phyloP scores from a whole-genome alignment of 2,797 vertebrate species.

The Dipus sagitta region DNA sequence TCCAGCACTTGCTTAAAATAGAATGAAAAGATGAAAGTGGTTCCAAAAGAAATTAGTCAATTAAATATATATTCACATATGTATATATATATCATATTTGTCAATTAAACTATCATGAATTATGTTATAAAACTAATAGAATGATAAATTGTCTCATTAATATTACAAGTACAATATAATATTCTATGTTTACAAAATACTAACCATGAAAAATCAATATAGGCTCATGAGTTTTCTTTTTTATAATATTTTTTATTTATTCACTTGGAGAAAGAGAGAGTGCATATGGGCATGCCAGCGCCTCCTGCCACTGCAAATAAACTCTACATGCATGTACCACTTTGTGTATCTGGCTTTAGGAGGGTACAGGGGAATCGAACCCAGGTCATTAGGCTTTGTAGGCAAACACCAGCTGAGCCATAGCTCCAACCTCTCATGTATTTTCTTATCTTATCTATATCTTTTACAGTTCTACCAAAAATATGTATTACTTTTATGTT shows the following conservation, averaged over 20 bases:
- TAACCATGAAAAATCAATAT: background rate
- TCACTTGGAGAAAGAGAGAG: too few species aligned
- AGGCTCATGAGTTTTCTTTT: background rate
- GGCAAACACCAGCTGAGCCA: too few species aligned
- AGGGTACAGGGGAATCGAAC: too few species aligned
- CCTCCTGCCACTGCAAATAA: too few species aligned
- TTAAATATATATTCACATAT: background rate
- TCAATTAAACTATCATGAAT: constrained; percentile 47
- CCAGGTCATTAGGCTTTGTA: too few species aligned
- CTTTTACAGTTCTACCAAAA: constrained; percentile 31
- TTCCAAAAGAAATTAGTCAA: background rate
- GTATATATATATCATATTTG: background rate
- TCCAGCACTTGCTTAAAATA: background rate
- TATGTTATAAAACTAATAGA: background rate
- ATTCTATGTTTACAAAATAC: constrained; percentile 13
- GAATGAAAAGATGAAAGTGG: background rate
- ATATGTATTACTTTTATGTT: background rate
- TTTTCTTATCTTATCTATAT: constrained; percentile 6
- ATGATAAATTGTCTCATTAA: constrained; percentile 25
- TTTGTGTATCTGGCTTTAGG: too few species aligned
- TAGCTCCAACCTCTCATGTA: background rate
- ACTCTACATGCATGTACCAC: too few species aligned
- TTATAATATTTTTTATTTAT: too few species aligned
- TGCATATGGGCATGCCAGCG: too few species aligned
- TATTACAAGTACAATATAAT: background rate